Percentiles rank a stretch among this genome's conserved stretches.
These are phyloP conservation scores for silkworm (Bombyx mori) DNA, from an alignment of 1,140 invertebrate genomes.

Conservation along the genomic window DNA sequence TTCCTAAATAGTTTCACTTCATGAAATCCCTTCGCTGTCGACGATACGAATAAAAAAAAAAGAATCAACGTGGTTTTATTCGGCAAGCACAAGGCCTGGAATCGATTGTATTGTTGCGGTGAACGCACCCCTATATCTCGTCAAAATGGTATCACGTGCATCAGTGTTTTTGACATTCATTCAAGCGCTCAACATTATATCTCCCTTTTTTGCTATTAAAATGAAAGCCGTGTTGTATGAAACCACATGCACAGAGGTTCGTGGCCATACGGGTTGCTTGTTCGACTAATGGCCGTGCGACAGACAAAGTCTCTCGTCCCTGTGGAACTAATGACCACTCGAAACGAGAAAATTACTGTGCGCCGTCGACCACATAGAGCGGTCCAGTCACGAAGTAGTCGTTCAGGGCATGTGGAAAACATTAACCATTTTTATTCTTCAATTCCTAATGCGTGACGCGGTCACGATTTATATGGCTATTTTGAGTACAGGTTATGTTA, in stretches of 20 bases:
- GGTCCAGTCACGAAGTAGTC: slow-evolving; percentile 47
- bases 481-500: slow-evolving; percentile 2
- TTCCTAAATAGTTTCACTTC: too few species aligned
- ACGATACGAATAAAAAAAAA: slow-evolving; percentile 38
- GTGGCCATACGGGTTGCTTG: slow-evolving; percentile 30
- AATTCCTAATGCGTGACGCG: slow-evolving; percentile 27
- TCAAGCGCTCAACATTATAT: too few species aligned
- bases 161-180: too few species aligned
- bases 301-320: slow-evolving; percentile 45
- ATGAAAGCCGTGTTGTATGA: too few species aligned
- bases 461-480: slow-evolving; percentile 10
- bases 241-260: slow-evolving; percentile 4
- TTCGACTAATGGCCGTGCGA: slow-evolving; percentile 49
- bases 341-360: slow-evolving; percentile 56
- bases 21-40: not conserved
- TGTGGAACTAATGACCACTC: slow-evolving; percentile 60
- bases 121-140: slow-evolving; percentile 53
- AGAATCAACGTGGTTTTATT: slow-evolving; percentile 32
- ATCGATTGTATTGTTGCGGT: slow-evolving; percentile 52
- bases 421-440: slow-evolving; percentile 14
- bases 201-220: too few species aligned
- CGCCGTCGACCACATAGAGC: slow-evolving; percentile 35
- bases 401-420: slow-evolving; percentile 32
- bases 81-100: slow-evolving; percentile 31
- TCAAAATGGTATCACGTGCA: slow-evolving; percentile 24